Conservation (phyloP, 2,113 vertebrate species). For the Lepus europaeus region DNA sequence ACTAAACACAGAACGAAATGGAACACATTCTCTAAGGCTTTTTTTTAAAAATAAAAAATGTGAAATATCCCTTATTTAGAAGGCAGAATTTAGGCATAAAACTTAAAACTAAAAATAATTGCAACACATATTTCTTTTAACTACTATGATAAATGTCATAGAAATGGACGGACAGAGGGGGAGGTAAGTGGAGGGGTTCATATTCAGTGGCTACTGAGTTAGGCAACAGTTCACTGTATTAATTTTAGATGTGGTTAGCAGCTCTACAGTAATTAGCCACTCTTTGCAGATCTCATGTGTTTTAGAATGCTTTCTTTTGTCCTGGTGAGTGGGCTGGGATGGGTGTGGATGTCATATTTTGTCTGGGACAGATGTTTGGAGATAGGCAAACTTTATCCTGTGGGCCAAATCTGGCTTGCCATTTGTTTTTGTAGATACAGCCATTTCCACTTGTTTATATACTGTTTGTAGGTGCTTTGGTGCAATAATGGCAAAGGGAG, state of each 20-base stretch:
- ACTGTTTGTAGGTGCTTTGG: not conserved
- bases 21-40: not conserved
- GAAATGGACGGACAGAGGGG: not conserved
- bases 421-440: slow-evolving; percentile 6
- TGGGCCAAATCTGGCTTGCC: not conserved
- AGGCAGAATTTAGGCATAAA: not conserved
- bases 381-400: not conserved
- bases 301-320: not conserved
- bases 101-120: slow-evolving; percentile 41
- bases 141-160: not conserved
- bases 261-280: not conserved
- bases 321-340: not conserved
- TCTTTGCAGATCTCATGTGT: not conserved
- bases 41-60: not conserved
- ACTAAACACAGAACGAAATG: not conserved
- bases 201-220: too few species aligned
- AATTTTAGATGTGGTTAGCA: not conserved
- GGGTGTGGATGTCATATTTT: not conserved
- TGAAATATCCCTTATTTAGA: not conserved
- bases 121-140: not conserved
- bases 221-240: not conserved
- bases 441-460: not conserved
- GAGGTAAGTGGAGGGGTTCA: not conserved
- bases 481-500: not conserved
- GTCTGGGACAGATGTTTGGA: not conserved